phyloP scores from a whole-genome alignment of 2,113 vertebrate genomes.

The Silurus glanis region DNA sequence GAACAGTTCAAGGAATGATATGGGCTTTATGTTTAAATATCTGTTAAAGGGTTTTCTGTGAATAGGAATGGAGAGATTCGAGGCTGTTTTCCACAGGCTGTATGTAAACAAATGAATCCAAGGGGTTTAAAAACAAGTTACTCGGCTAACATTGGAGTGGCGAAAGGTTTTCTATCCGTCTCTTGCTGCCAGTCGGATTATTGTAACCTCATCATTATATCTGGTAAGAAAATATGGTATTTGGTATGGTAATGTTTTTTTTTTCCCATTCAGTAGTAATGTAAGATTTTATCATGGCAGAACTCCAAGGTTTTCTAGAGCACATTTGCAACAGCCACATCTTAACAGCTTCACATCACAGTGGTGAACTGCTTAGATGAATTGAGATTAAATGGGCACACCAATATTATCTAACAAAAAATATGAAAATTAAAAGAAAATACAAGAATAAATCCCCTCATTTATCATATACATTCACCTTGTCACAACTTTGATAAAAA shows the following conservation, averaged over 20 bases:
- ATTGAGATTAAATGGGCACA: too few relatives aligned
- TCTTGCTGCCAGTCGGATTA: slow-evolving; percentile 12
- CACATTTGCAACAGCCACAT: too few relatives aligned
- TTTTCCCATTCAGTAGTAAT: not conserved
- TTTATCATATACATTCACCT: not conserved
- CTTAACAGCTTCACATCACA: too few relatives aligned
- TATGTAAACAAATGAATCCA: not conserved
- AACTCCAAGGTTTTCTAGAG: not conserved
- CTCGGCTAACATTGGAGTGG: slow-evolving; percentile 1
- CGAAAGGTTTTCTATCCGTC: not conserved
- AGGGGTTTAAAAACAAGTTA: not conserved
- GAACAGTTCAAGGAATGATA: not conserved
- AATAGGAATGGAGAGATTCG: not conserved
- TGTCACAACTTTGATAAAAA: not conserved
- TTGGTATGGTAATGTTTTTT: not conserved
- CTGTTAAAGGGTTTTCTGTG: not conserved
- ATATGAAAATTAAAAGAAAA: too few relatives aligned
- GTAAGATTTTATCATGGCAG: not conserved
- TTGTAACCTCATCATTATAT: not conserved
- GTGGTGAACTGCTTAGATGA: too few relatives aligned
- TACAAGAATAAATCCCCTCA: too few relatives aligned
- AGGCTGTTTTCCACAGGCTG: not conserved
- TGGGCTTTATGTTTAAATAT: not conserved
- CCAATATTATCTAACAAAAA: too few relatives aligned
- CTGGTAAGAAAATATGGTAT: slow-evolving; percentile 15